A percentile compares a stretch with the other conserved stretches of the same genome.
phyloP scores from a whole-genome alignment of 2,797 vertebrate genomes.

The Chaenodraco wilsoni region DNA sequence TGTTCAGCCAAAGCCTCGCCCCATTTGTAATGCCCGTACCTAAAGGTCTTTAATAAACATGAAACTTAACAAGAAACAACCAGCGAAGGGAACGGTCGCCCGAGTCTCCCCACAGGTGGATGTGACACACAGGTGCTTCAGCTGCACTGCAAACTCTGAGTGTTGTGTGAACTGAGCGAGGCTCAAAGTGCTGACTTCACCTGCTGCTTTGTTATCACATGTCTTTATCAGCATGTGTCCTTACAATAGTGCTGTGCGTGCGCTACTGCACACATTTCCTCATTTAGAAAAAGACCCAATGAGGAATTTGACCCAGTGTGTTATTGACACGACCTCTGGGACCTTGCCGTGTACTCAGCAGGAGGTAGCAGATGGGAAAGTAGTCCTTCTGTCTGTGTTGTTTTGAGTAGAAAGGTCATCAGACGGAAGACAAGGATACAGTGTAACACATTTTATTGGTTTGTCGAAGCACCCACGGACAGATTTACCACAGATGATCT shows the following conservation, averaged over 20 bases:
- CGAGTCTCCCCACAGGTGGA: background rate
- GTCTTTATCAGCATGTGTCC: too few species aligned
- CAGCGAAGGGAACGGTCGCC: background rate
- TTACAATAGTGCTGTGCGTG: background rate
- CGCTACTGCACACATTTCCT: background rate
- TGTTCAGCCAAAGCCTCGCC: too few species aligned
- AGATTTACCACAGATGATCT: slow-evolving; percentile 21
- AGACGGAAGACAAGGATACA: background rate
- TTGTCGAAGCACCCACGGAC: slow-evolving; percentile 50
- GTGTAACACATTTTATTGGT: slow-evolving; percentile 58
- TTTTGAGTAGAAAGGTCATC: background rate
- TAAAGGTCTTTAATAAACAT: too few species aligned
- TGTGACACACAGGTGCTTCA: background rate
- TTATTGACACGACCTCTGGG: too few species aligned
- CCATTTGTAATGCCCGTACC: too few species aligned
- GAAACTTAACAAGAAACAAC: background rate
- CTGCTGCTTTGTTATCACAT: background rate
- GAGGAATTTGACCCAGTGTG: background rate
- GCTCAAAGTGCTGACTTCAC: accelerated
- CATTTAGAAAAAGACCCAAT: background rate
- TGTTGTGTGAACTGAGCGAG: background rate
- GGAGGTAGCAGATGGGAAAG: background rate
- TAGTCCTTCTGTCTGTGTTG: background rate
- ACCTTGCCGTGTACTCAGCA: too few species aligned
- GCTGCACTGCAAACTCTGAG: too few species aligned